phyloP scores from a whole-genome alignment of 2,113 vertebrate species.

The Bambusicola thoracicus region DNA sequence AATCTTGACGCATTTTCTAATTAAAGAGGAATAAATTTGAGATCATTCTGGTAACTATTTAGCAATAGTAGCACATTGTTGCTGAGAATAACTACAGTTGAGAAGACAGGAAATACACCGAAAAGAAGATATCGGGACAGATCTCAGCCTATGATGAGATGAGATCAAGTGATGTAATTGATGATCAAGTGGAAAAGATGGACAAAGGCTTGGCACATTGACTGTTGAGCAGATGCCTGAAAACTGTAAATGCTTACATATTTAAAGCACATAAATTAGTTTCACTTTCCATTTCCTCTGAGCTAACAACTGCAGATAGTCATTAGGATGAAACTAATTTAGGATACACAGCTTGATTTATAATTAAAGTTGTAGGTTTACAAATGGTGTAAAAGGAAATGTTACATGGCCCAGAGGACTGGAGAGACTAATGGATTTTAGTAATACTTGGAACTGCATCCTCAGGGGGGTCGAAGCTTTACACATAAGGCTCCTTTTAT shows the following conservation, averaged over 20 bases:
- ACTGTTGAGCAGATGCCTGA: not conserved
- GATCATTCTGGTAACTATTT: not conserved
- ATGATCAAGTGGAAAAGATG: not conserved
- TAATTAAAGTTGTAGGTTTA: slow-evolving; percentile 58
- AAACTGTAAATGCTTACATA: not conserved
- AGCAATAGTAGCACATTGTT: not conserved
- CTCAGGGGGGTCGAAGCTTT: not conserved
- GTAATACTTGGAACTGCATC: not conserved
- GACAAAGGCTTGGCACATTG: not conserved
- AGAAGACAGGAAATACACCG: not conserved
- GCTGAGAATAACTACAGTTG: not conserved
- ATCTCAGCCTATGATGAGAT: not conserved
- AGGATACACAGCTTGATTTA: slow-evolving; percentile 18
- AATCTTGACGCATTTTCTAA: not conserved
- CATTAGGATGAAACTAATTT: slow-evolving; percentile 35
- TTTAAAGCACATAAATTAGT: not conserved
- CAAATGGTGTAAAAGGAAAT: not conserved
- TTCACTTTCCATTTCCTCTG: not conserved
- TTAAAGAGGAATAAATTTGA: not conserved
- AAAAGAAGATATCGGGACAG: not conserved
- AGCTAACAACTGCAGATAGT: not conserved
- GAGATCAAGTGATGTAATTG: not conserved
- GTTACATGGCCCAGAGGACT: slow-evolving; percentile 20
- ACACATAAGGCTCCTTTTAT: slow-evolving; percentile 1
- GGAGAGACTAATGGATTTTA: not conserved